A percentile compares a stretch with the other conserved stretches of the same genome.
These are phyloP conservation scores for Cyprichromis sp. DNA, from an alignment of 2,113 vertebrate genomes.

Conservation along the genomic window DNA sequence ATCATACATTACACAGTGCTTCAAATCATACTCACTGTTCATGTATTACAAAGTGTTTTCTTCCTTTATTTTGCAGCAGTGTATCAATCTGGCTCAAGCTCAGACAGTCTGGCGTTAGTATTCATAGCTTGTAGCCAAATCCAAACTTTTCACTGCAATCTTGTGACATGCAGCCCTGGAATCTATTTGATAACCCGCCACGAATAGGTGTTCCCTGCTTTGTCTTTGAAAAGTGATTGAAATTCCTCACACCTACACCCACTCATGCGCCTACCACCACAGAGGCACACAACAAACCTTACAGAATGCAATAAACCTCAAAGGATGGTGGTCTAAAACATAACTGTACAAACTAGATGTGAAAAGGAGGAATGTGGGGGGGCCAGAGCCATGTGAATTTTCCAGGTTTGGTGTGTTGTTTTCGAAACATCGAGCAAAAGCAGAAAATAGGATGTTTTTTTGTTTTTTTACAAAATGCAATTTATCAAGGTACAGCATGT, in stretches of 20 bases:
- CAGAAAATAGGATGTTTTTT: not conserved
- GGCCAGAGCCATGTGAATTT: not conserved
- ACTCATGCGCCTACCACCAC: slow-evolving; percentile 16
- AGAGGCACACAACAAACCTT: slow-evolving; percentile 5
- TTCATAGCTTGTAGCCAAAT: slow-evolving; percentile 31
- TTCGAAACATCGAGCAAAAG: not conserved
- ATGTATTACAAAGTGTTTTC: not conserved
- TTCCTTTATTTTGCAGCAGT: not conserved
- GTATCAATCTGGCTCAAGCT: not conserved
- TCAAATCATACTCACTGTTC: not conserved
- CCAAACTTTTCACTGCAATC: slow-evolving; percentile 47
- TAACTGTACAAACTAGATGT: not conserved
- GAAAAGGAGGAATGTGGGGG: not conserved
- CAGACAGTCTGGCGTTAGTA: slow-evolving; percentile 11
- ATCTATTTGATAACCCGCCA: slow-evolving; percentile 61
- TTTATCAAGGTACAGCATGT: not conserved
- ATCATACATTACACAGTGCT: not conserved
- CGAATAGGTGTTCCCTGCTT: slow-evolving; percentile 35
- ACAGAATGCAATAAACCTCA: slow-evolving; percentile 13
- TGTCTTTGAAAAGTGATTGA: slow-evolving; percentile 63
- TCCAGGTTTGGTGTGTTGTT: not conserved
- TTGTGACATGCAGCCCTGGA: slow-evolving; percentile 32
- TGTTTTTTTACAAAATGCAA: not conserved
- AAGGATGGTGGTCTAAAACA: not conserved
- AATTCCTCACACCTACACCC: slow-evolving; percentile 50